phyloP scores from a whole-genome alignment of 2,797 vertebrate species.

The Denticeps clupeoides region DNA sequence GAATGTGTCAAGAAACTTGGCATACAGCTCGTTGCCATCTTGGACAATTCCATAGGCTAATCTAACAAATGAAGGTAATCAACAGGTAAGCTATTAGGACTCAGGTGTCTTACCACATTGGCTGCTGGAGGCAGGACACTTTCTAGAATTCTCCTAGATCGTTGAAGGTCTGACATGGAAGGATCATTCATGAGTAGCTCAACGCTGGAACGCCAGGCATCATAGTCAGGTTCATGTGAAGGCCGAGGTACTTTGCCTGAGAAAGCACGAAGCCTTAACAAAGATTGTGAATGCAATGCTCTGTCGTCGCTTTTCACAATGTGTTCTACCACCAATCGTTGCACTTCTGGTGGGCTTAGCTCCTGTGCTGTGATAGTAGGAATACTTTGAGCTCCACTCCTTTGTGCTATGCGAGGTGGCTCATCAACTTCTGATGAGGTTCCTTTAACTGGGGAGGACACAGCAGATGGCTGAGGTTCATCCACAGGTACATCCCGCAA shows the following conservation, averaged over 20 bases:
- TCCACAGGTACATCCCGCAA: too few species aligned
- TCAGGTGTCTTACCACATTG: conserved; percentile 14
- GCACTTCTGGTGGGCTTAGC: conserved; percentile 10
- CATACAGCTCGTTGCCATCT: conserved; percentile 25
- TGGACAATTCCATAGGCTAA: conserved; percentile 17
- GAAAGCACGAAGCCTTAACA: conserved; percentile 11
- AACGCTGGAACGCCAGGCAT: conserved; percentile 4
- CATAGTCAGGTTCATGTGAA: conserved; percentile 5
- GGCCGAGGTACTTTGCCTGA: conserved; percentile 11
- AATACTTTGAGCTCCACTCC: conserved; percentile 3
- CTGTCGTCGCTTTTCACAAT: conserved; percentile 5
- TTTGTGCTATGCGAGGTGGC: neutral
- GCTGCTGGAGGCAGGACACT: conserved; percentile 14
- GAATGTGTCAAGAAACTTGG: conserved; percentile 3
- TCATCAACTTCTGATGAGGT: neutral
- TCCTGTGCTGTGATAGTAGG: neutral
- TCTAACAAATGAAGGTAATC: conserved; percentile 15
- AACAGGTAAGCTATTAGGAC: neutral
- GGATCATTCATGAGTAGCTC: conserved; percentile 12
- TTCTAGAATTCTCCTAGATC: conserved; percentile 12
- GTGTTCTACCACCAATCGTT: conserved; percentile 13
- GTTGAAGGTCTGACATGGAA: conserved; percentile 5
- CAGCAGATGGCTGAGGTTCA: too few species aligned
- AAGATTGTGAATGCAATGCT: neutral
- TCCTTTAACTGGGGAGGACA: too few species aligned